Conservation (phyloP, 2,888 invertebrate species). For the Noctua janthina region DNA sequence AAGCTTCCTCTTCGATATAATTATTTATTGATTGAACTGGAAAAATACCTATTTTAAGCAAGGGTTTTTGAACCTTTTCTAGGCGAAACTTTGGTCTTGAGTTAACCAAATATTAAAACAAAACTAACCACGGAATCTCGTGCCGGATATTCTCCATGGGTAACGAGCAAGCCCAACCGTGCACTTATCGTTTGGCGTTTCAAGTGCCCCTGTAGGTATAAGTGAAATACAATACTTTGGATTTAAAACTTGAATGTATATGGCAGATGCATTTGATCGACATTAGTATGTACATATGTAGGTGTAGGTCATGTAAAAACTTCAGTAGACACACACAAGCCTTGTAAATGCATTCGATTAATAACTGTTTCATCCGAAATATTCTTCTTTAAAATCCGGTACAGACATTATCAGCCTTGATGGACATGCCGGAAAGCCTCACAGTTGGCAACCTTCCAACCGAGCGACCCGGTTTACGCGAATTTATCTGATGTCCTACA, state of each 20-base stretch:
- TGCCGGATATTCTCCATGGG: background rate
- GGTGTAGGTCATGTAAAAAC: background rate
- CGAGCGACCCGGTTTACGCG: background rate
- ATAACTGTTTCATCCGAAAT: background rate
- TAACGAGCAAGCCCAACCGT: background rate
- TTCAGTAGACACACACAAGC: background rate
- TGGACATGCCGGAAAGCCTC: constrained; percentile 24
- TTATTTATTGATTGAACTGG: background rate
- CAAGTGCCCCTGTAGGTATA: background rate
- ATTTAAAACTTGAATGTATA: background rate
- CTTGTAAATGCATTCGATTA: background rate
- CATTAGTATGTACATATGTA: background rate
- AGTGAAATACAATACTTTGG: background rate
- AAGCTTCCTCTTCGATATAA: background rate
- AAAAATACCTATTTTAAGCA: background rate
- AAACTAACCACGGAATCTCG: background rate
- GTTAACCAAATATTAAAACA: background rate
- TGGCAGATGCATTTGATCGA: background rate
- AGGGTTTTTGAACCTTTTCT: background rate
- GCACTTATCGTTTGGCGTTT: background rate
- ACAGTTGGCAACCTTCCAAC: constrained; percentile 40
- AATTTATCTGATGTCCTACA: constrained; percentile 42
- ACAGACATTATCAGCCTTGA: constrained; percentile 29
- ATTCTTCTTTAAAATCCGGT: constrained; percentile 16
- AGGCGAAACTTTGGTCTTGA: background rate